Base-by-base conservation (phyloP, 2,888 invertebrate genomes). In the Hermodice carunculata region DNA sequence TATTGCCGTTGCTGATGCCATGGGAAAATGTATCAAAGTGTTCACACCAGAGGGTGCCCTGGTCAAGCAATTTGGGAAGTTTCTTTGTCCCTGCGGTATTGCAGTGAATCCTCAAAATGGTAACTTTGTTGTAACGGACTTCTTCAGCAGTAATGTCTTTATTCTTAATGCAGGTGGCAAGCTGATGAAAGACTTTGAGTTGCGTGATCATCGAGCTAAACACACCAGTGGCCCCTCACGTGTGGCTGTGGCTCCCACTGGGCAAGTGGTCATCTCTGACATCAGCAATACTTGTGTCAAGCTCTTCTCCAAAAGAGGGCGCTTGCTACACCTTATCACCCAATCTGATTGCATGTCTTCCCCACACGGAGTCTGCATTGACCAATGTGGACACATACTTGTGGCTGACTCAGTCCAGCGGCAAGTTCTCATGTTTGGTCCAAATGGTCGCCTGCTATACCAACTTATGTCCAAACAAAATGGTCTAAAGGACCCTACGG, bases 71-170 rank as follows among this genome's bases (percentile, higher is more conserved):
- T 31, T 59, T 14, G 59, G 59, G 8, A 37, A 59, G 37, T 59
- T 59, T 31, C 32, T 59, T 19, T 59, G 59, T 26, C 59, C 59
- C 11, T 59, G 59, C 29, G 59, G 59, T 8, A 49, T 59, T 3
- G 49, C 59, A 2, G 19, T 59, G 6, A 42, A 44, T 3, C n/a
- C n/a, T n/a, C 48, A 59, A 17, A 26, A n/a, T 11, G 31, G 37
- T 17, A 40, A 59, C 1, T 26, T 59, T 17, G 22, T 59, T 14
- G 59, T 59, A 14, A 59, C 59, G 3, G 59, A 59, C 19, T 59
- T 59, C 48, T 59, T 59, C 26, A 59, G 59, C 37, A 44, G 49
- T 1, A 49, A 40, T 37, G 6, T 59, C 1, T 59, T 49, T 32
- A 14, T 48, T 17, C 5, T 59, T 4, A 24, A 22, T 14, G 4